Conservation (phyloP, 2,113 vertebrate species). For the Caranx ignobilis region DNA sequence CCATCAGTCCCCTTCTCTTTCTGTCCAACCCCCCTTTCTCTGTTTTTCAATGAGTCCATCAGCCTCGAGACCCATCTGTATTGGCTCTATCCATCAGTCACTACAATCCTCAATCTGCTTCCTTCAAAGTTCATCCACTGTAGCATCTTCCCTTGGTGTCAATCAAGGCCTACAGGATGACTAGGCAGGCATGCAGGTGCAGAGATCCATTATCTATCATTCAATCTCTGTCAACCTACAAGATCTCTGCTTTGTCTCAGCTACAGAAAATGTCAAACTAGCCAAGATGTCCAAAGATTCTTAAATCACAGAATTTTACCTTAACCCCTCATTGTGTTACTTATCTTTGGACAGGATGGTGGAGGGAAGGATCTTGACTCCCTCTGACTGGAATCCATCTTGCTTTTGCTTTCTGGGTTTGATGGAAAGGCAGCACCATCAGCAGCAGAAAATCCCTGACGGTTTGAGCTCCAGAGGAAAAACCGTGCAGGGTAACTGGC, state of each 20-base stretch:
- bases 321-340: background rate
- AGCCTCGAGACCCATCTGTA: constrained; percentile 22
- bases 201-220: constrained; percentile 45
- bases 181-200: constrained; percentile 29
- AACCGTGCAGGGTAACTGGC: no score
- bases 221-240: constrained; percentile 26
- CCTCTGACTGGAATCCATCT: background rate
- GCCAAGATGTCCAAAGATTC: background rate
- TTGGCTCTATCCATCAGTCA: constrained; percentile 38
- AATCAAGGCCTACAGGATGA: constrained; percentile 38
- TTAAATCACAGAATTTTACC: constrained; percentile 1
- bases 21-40: background rate
- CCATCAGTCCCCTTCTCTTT: constrained; percentile 27
- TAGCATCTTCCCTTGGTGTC: constrained; percentile 29
- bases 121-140: constrained; percentile 24
- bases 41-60: constrained; percentile 47
- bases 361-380: background rate
- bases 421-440: background rate
- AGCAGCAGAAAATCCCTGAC: background rate
- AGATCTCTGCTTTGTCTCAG: constrained; percentile 7
- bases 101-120: constrained; percentile 11
- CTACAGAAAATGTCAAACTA: background rate
- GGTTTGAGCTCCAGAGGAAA: no score
- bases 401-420: background rate
- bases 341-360: background rate